These are phyloP conservation scores for Dipodomys stephensi DNA, from an alignment of 2,113 vertebrate genomes.

Conservation along the genomic window DNA sequence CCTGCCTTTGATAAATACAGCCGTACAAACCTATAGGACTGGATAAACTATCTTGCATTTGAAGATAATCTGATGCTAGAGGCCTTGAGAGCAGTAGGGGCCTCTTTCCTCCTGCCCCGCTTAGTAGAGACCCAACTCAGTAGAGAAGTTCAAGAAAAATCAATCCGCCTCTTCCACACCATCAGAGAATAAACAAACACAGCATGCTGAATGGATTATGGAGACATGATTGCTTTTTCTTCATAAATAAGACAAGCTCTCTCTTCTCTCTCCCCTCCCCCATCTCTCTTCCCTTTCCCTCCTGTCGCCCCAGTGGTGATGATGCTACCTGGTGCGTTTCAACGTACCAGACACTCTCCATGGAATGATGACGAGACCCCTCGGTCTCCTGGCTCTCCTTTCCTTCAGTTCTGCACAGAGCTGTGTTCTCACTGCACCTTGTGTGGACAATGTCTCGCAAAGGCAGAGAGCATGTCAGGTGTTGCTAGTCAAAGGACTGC, in stretches of 20 bases:
- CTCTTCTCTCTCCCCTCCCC: too few relatives aligned
- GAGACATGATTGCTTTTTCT: constrained; percentile 23
- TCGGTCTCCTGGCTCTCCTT: not conserved
- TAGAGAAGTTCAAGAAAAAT: too few relatives aligned
- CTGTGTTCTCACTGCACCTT: too few relatives aligned
- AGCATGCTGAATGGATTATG: not conserved
- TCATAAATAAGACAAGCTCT: constrained; percentile 34
- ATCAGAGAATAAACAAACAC: too few relatives aligned
- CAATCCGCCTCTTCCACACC: too few relatives aligned
- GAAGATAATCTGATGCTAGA: not conserved
- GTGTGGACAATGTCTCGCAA: not conserved
- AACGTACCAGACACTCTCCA: constrained; percentile 32
- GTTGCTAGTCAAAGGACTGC: not conserved
- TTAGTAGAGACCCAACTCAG: not conserved
- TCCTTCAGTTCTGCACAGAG: not conserved
- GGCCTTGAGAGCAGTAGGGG: not conserved
- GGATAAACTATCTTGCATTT: constrained; percentile 15
- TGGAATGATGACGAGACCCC: not conserved
- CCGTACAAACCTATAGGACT: not conserved
- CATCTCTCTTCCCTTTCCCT: too few relatives aligned
- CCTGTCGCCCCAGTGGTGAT: not conserved
- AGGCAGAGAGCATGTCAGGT: not conserved
- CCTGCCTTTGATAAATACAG: constrained; percentile 54
- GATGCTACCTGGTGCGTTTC: not conserved
- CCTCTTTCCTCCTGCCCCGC: not conserved